These are phyloP conservation scores for Caenorhabditis briggsae DNA, from an alignment of 1,140 invertebrate species.

Conservation along the genomic window DNA sequence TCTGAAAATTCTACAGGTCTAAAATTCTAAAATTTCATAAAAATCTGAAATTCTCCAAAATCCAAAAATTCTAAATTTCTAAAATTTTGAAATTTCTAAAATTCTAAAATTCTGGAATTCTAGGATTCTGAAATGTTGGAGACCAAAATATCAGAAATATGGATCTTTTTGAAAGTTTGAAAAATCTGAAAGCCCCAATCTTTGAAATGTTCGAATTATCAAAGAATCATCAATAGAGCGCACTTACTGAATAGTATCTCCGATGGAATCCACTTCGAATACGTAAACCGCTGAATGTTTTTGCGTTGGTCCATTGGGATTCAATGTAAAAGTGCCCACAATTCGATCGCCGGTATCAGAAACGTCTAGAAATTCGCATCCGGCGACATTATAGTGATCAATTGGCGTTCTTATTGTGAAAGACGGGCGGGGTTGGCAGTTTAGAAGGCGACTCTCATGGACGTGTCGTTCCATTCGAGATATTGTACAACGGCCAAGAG, in stretches of 20 bases:
- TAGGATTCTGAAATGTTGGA: too few relatives aligned
- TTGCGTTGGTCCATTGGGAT: not conserved
- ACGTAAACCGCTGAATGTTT: conserved; percentile 39
- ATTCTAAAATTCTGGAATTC: too few relatives aligned
- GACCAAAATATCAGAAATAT: too few relatives aligned
- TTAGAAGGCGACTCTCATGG: conserved; percentile 30
- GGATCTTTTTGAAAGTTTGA: too few relatives aligned
- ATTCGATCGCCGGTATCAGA: conserved; percentile 24
- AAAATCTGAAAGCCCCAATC: too few relatives aligned
- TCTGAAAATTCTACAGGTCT: too few relatives aligned
- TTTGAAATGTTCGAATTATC: too few relatives aligned
- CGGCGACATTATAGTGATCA: not conserved
- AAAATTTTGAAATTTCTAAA: too few relatives aligned
- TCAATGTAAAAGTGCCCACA: conserved; percentile 14
- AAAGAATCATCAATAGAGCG: not conserved
- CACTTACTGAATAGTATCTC: conserved; percentile 27
- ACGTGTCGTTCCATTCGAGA: conserved; percentile 11
- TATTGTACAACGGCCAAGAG: not conserved
- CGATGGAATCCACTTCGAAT: conserved; percentile 43
- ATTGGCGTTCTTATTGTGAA: conserved; percentile 30
- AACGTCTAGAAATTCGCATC: conserved; percentile 39
- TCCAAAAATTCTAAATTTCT: too few relatives aligned
- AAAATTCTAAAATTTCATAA: too few relatives aligned
- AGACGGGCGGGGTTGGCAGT: not conserved
- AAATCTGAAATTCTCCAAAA: too few relatives aligned